Percentiles rank a stretch among this genome's conserved stretches.
These are phyloP conservation scores for Galeopterus variegatus DNA, from an alignment of 2,113 vertebrate genomes.

Conservation along the genomic window DNA sequence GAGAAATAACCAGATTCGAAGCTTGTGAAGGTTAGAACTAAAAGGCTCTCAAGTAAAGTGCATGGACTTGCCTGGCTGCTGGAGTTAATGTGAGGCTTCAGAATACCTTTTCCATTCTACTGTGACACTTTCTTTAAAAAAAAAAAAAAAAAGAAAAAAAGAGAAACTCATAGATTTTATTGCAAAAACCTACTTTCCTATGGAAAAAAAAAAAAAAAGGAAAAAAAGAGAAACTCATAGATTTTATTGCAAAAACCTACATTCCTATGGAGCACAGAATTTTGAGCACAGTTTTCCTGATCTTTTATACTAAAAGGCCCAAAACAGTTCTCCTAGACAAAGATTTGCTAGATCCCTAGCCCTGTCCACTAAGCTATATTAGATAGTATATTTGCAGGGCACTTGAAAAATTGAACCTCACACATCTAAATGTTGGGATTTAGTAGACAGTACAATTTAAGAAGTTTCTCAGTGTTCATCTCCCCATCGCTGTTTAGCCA, in stretches of 20 bases:
- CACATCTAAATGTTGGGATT: not conserved
- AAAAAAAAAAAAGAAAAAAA: too few relatives aligned
- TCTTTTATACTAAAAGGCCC: not conserved
- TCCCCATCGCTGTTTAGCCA: not conserved
- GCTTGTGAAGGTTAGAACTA: not conserved
- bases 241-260: slow-evolving; percentile 36
- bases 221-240: not conserved
- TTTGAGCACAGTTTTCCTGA: not conserved
- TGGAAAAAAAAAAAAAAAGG: too few relatives aligned
- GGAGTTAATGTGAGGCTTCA: not conserved
- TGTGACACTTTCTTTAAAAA: not conserved
- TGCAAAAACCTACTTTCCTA: slow-evolving; percentile 42
- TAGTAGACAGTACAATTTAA: slow-evolving; percentile 32
- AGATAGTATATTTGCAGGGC: not conserved
- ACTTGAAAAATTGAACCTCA: not conserved
- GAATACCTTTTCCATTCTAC: not conserved
- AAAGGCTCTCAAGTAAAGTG: not conserved
- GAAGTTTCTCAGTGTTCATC: not conserved
- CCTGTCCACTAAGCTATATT: not conserved
- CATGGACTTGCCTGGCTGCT: not conserved
- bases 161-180: not conserved
- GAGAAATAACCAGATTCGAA: not conserved
- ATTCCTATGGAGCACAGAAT: not conserved
- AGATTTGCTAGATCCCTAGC: not conserved
- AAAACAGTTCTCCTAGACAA: slow-evolving; percentile 17